Conservation (phyloP, 1,140 invertebrate species). For the Oedothorax gibbosus region DNA sequence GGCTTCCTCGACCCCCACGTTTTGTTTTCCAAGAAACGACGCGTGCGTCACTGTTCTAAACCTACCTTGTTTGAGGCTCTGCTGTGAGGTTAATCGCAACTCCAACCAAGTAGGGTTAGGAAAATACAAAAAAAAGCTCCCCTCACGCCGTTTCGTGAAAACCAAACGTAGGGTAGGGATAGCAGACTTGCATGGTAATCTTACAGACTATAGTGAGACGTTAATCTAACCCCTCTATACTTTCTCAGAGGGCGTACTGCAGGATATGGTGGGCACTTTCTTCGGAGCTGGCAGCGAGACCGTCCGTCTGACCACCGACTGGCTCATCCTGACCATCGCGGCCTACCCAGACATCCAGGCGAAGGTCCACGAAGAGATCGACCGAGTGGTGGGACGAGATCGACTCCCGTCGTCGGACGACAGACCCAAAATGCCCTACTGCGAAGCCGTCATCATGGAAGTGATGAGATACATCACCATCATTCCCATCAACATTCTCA, state of each 20-base stretch:
- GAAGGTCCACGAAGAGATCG: slow-evolving; percentile 64
- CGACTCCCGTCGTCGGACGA: slow-evolving; percentile 62
- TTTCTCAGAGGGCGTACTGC: slow-evolving; percentile 57
- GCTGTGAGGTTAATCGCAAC: too few species aligned
- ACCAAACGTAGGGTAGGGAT: too few species aligned
- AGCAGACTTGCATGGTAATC: too few species aligned
- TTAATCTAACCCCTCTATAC: neutral
- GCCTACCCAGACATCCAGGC: slow-evolving; percentile 63
- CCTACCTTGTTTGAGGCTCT: too few species aligned
- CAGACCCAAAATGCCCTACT: slow-evolving; percentile 62
- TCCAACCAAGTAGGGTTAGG: too few species aligned
- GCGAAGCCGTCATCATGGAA: slow-evolving; percentile 63
- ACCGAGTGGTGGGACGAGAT: slow-evolving; percentile 62
- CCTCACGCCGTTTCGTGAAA: too few species aligned
- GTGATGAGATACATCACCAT: slow-evolving; percentile 61
- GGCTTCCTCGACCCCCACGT: too few species aligned
- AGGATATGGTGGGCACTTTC: slow-evolving; percentile 58
- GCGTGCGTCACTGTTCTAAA: too few species aligned
- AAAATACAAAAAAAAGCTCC: too few species aligned
- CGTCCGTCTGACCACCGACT: slow-evolving; percentile 61
- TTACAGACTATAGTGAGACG: too few species aligned
- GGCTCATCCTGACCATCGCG: slow-evolving; percentile 63
- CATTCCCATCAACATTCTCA: slow-evolving; percentile 61
- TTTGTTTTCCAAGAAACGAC: too few species aligned
- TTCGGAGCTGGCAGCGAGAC: slow-evolving; percentile 65